These are phyloP conservation scores for Leptoclinus maculatus DNA, from an alignment of 2,797 vertebrate genomes.

Conservation along the genomic window DNA sequence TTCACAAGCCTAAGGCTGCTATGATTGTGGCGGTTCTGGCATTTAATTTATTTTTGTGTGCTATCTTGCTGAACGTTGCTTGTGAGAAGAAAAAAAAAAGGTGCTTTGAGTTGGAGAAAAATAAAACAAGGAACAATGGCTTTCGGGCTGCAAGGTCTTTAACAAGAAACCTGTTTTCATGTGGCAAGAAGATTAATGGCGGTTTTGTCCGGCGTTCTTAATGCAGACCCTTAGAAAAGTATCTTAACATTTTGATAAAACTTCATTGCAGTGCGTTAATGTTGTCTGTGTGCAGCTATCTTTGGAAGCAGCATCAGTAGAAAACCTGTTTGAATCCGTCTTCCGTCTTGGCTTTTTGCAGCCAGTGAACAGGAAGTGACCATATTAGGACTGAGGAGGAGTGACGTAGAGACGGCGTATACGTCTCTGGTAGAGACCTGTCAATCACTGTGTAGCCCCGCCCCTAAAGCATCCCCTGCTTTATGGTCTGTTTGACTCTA, in stretches of 20 bases:
- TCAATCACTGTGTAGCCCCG: no score
- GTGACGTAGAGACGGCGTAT: no score
- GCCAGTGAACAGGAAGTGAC: no score
- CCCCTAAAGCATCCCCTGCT: no score
- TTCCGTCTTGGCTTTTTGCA: no score
- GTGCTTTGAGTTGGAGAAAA: background rate
- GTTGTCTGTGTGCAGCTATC: background rate
- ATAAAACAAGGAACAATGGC: background rate
- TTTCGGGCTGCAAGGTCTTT: conserved; percentile 4
- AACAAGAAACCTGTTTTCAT: background rate
- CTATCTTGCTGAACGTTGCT: conserved; percentile 16
- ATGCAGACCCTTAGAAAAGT: background rate
- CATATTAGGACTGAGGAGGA: no score
- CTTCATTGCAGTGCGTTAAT: background rate
- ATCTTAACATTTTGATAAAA: background rate
- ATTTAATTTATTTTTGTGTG: conserved; percentile 34
- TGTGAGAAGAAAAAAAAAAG: conserved; percentile 1
- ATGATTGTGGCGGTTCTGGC: conserved; percentile 23
- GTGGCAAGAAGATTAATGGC: conserved; percentile 11
- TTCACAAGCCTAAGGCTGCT: background rate
- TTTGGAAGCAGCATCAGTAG: background rate
- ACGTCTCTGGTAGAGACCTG: no score
- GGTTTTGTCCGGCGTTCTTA: conserved; percentile 1
- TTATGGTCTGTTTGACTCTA: no score
- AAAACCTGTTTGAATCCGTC: no score